phyloP scores from a whole-genome alignment of 2,888 invertebrate species.

The Nymphalis urticae region DNA sequence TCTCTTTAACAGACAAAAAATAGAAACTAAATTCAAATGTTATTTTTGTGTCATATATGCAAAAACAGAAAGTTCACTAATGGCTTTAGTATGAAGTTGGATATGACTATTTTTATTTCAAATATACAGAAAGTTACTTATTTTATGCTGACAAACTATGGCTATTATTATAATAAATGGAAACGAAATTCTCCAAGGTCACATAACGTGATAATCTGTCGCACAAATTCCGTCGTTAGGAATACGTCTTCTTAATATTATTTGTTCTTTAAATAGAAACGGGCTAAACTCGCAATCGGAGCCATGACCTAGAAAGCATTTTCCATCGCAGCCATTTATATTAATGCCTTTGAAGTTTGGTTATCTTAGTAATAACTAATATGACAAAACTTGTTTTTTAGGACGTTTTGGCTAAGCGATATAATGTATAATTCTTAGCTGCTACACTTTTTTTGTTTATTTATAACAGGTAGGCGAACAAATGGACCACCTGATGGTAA shows the following conservation, averaged over 20 bases:
- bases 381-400: not conserved
- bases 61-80: too few relatives aligned
- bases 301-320: slow-evolving; percentile 15
- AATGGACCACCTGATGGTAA: too few relatives aligned
- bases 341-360: not conserved
- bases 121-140: not conserved
- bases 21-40: too few relatives aligned
- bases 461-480: too few relatives aligned
- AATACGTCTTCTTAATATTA: slow-evolving; percentile 26
- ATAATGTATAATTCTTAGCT: not conserved
- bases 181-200: slow-evolving; percentile 17
- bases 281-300: slow-evolving; percentile 12
- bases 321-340: not conserved
- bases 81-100: too few relatives aligned
- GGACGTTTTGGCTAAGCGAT: too few relatives aligned
- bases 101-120: too few relatives aligned
- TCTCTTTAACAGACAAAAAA: too few relatives aligned
- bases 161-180: slow-evolving; percentile 15
- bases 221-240: slow-evolving; percentile 4
- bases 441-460: too few relatives aligned
- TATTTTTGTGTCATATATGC: too few relatives aligned
- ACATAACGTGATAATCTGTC: slow-evolving; percentile 14
- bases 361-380: not conserved
- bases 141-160: not conserved
- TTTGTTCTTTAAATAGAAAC: slow-evolving; percentile 17